Percentiles rank a stretch among this genome's conserved stretches.
These are phyloP conservation scores for Cephus rjabovi DNA, from an alignment of 2,888 invertebrate genomes.

Conservation along the genomic window DNA sequence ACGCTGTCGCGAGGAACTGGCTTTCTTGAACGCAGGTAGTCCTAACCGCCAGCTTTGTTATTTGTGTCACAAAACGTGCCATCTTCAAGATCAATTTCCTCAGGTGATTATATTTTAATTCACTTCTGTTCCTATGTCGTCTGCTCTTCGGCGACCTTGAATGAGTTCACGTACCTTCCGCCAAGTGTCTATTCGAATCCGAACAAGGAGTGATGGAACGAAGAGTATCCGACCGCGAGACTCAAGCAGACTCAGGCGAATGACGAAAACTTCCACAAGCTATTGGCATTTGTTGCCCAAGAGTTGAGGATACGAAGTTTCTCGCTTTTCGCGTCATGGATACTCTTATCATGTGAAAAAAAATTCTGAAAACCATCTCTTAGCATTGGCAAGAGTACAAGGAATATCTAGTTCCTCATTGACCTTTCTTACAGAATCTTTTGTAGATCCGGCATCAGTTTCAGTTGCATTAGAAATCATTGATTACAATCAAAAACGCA, in stretches of 20 bases:
- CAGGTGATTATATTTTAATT: slow-evolving; percentile 2
- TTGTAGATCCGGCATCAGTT: not conserved
- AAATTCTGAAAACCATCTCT: not conserved
- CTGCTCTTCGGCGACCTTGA: slow-evolving; percentile 21
- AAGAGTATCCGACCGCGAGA: slow-evolving; percentile 27
- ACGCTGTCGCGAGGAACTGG: not conserved
- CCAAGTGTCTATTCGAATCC: not conserved
- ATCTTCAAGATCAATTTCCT: slow-evolving; percentile 27
- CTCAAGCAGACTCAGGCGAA: slow-evolving; percentile 34
- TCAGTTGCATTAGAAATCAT: not conserved
- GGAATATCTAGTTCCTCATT: not conserved
- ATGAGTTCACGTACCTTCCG: not conserved
- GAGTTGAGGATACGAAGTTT: not conserved
- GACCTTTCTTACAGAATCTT: not conserved
- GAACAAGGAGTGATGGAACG: not conserved
- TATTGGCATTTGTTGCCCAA: slow-evolving; percentile 5
- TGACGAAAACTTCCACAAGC: slow-evolving; percentile 29
- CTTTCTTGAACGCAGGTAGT: slow-evolving; percentile 25
- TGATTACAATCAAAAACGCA: not conserved
- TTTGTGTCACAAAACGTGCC: slow-evolving; percentile 46
- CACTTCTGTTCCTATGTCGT: slow-evolving; percentile 22
- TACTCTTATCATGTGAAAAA: not conserved
- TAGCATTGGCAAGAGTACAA: not conserved
- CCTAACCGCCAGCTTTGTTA: slow-evolving; percentile 34
- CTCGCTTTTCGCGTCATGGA: not conserved